Conservation (phyloP, 2,888 invertebrate species). For the Dermolepida albohirtum region DNA sequence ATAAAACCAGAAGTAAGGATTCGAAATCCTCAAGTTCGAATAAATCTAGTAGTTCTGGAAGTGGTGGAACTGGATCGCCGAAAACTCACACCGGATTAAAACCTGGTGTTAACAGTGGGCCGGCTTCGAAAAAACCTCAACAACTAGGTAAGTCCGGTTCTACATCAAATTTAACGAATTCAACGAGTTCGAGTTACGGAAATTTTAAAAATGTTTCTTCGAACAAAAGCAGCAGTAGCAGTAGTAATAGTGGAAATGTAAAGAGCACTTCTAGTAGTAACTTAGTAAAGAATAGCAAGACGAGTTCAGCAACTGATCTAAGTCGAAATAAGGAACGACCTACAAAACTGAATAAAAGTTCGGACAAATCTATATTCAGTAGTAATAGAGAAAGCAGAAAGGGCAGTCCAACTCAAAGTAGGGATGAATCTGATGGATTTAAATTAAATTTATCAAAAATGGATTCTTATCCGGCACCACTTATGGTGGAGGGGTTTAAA, state of each 20-base stretch:
- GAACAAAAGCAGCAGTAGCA: conserved; percentile 55
- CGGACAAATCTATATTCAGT: conserved; percentile 75
- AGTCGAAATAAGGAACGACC: conserved; percentile 73
- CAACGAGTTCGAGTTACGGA: conserved; percentile 53
- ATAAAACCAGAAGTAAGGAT: conserved; percentile 85
- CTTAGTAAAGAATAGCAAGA: conserved; percentile 62
- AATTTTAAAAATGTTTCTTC: conserved; percentile 44
- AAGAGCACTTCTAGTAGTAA: conserved; percentile 59
- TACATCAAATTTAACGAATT: conserved; percentile 53
- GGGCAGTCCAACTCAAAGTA: conserved; percentile 74
- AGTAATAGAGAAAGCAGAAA: conserved; percentile 72
- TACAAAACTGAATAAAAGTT: conserved; percentile 70
- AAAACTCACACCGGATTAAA: conserved; percentile 82
- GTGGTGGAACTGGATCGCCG: conserved; percentile 74
- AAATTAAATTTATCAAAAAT: conserved; percentile 68
- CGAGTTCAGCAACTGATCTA: conserved; percentile 69
- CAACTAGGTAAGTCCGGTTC: conserved; percentile 58
- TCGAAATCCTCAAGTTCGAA: conserved; percentile 63
- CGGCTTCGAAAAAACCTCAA: conserved; percentile 85
- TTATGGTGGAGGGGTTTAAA: conserved; percentile 80
- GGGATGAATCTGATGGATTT: conserved; percentile 73
- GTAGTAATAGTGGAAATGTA: conserved; percentile 56
- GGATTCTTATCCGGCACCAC: conserved; percentile 72
- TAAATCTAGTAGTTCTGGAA: conserved; percentile 62
- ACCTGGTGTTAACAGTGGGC: conserved; percentile 87